Percentiles rank a stretch among this genome's conserved stretches.
phyloP scores from a whole-genome alignment of 2,797 vertebrate genomes.

The Orientallactaga sibirica region DNA sequence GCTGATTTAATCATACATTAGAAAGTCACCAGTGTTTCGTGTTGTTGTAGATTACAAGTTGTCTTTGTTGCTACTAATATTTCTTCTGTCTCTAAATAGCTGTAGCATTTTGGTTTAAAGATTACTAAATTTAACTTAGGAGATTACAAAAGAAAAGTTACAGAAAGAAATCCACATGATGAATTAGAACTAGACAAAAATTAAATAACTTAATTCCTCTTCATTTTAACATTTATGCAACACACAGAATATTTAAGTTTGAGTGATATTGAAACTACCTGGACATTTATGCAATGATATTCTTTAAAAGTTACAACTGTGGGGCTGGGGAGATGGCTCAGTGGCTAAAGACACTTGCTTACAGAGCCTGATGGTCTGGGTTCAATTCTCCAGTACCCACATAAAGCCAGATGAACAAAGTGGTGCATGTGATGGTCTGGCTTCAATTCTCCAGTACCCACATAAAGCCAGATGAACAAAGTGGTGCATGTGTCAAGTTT shows the following conservation, averaged over 20 bases:
- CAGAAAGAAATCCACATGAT: constrained; percentile 11
- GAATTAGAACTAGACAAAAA: constrained; percentile 57
- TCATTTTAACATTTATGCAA: constrained; percentile 12
- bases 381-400: too few species aligned
- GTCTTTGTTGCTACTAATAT: constrained; percentile 39
- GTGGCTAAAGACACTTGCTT: too few species aligned
- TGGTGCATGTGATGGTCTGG: too few species aligned
- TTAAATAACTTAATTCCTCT: constrained; percentile 37
- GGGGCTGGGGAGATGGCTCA: too few species aligned
- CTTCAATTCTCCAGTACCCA: too few species aligned
- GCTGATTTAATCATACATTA: constrained; percentile 27
- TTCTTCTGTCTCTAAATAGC: constrained; percentile 21
- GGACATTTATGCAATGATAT: constrained; percentile 11
- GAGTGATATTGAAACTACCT: neutral
- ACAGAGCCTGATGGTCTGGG: too few species aligned
- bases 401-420: too few species aligned
- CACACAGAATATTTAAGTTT: constrained; percentile 34
- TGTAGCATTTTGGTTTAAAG: neutral
- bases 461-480: too few species aligned
- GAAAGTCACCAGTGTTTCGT: constrained; percentile 11
- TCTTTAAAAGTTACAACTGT: neutral
- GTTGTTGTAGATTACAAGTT: constrained; percentile 41
- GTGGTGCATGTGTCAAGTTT: too few species aligned
- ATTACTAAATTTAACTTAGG: constrained; percentile 54
- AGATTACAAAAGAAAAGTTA: constrained; percentile 27